Evolutionary conservation across 2,888 invertebrate species (phyloP).

Genomic region (Margaritifera margaritifera): DNA sequence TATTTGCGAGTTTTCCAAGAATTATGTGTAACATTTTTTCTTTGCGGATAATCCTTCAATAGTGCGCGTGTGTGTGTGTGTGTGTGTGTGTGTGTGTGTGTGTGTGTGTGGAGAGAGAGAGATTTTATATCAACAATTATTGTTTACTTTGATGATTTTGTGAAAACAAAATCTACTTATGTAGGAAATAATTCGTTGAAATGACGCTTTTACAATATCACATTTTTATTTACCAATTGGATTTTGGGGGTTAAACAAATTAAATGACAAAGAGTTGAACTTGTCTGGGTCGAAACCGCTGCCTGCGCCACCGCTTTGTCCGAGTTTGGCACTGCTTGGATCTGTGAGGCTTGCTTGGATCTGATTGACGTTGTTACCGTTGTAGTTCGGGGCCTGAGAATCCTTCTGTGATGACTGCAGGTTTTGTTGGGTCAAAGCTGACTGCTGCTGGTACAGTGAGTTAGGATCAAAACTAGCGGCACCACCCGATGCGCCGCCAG

Average conservation of each 20-base stretch:
- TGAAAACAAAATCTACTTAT: no score
- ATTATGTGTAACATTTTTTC: no score
- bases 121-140: no score
- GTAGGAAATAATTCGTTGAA: no score
- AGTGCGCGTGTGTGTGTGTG: no score
- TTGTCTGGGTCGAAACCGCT: conserved; percentile 40
- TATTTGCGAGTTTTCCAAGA: no score
- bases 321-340: conserved; percentile 36
- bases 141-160: no score
- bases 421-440: not conserved
- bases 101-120: no score
- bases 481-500: conserved; percentile 9
- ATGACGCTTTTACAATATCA: no score
- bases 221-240: conserved; percentile 19
- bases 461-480: conserved; percentile 43
- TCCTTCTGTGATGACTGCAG: no score
- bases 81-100: no score
- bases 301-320: conserved; percentile 29
- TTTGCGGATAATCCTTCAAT: no score
- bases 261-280: conserved; percentile 35
- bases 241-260: conserved; percentile 36
- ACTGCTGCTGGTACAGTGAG: conserved; percentile 34
- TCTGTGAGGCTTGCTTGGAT: conserved; percentile 38
- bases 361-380: conserved; percentile 44
- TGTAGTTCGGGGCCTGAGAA: conserved; percentile 27